Evolutionary conservation across 2,888 invertebrate species (phyloP).

Genomic region (Gibbula magus): DNA sequence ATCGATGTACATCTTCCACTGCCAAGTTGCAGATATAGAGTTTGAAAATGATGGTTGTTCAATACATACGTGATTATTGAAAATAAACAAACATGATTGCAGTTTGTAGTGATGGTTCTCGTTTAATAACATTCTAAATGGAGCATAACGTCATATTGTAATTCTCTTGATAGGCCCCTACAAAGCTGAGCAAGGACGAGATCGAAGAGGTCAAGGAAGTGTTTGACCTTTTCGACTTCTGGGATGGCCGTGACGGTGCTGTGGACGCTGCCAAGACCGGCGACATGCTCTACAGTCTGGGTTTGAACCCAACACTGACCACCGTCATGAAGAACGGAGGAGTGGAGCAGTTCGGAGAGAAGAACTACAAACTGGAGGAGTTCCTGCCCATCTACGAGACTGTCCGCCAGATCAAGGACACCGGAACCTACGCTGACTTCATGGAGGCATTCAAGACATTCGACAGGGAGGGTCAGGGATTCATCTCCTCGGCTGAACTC

Average conservation of each 20-base stretch:
- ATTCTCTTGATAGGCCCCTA: too few relatives aligned
- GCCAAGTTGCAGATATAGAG: too few relatives aligned
- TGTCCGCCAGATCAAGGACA: constrained; percentile 97
- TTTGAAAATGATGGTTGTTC: too few relatives aligned
- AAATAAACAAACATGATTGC: too few relatives aligned
- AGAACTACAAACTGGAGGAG: constrained; percentile 94
- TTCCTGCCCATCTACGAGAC: constrained; percentile 99
- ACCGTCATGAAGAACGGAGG: constrained; percentile 96
- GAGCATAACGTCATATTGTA: too few relatives aligned
- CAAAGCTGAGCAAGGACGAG: not conserved
- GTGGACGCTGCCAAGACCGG: constrained; percentile 95
- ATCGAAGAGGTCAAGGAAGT: constrained; percentile 63
- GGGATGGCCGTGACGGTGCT: constrained; percentile 83
- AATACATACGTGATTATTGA: too few relatives aligned
- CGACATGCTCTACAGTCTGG: constrained; percentile 94
- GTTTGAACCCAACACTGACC: constrained; percentile 95
- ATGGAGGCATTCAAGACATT: constrained; percentile 99
- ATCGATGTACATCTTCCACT: too few relatives aligned
- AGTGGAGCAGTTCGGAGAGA: constrained; percentile 98
- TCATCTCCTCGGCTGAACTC: constrained; percentile 97
- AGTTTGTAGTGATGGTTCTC: too few relatives aligned
- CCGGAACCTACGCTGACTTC: constrained; percentile 98
- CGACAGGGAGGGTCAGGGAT: constrained; percentile 98
- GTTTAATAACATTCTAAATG: too few relatives aligned
- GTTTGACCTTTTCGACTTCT: constrained; percentile 71